Evolutionary conservation across 1,140 invertebrate species (phyloP).

Genomic region (Drosophila novamexicana): DNA sequence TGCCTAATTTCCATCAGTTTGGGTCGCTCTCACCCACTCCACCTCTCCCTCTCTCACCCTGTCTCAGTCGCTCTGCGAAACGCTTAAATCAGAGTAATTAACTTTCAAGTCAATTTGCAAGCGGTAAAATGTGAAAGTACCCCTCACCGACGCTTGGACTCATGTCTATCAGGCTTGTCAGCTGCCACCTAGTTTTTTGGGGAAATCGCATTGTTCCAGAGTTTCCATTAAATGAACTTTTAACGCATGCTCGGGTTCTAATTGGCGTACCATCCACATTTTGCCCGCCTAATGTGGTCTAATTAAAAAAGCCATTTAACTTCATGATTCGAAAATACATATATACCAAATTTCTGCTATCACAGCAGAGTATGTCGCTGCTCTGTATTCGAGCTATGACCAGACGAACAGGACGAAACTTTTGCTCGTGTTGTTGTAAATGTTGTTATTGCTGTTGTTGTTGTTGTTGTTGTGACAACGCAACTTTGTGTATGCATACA

Average conservation of each 20-base stretch:
- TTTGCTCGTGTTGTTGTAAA: constrained; percentile 5
- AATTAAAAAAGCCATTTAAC: constrained; percentile 3
- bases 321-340: not conserved
- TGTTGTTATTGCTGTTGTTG: constrained; percentile 1
- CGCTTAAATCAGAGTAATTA: constrained; percentile 56
- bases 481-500: constrained; percentile 42
- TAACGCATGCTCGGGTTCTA: constrained; percentile 6
- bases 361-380: constrained; percentile 1
- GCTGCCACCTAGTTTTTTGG: not conserved
- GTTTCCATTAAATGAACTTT: constrained; percentile 1
- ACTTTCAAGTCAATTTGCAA: constrained; percentile 54
- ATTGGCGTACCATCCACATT: constrained; percentile 6
- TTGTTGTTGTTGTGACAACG: constrained; percentile 22
- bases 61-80: not conserved
- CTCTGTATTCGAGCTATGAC: constrained; percentile 5
- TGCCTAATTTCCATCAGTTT: not conserved
- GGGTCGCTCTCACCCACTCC: not conserved
- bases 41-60: not conserved
- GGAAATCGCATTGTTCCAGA: not conserved
- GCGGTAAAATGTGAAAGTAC: constrained; percentile 7
- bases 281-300: constrained; percentile 6
- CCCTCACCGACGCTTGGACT: not conserved
- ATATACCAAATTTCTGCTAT: not conserved
- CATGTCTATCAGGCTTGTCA: constrained; percentile 15
- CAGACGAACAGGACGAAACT: constrained; percentile 12